Percentiles rank a stretch among this genome's conserved stretches.
phyloP scores from a whole-genome alignment of 2,888 invertebrate genomes.

The Lobophora halterata region DNA sequence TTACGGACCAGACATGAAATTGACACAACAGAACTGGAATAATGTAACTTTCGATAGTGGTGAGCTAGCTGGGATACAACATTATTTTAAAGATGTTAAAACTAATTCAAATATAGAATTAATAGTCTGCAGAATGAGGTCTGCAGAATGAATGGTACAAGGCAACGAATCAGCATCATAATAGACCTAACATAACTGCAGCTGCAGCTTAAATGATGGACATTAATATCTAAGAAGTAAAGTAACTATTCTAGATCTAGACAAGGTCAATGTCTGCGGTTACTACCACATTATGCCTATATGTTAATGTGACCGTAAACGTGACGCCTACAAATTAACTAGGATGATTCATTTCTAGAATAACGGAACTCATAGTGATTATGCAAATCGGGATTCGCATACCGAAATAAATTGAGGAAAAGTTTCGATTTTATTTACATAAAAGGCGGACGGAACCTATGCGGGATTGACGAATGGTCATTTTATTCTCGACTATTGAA shows the following conservation, averaged over 20 bases:
- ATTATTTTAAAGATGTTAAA: too few relatives aligned
- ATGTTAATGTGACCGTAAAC: constrained; percentile 39
- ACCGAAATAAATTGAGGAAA: constrained; percentile 8
- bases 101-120: too few relatives aligned
- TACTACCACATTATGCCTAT: constrained; percentile 39
- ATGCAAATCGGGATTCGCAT: constrained; percentile 26
- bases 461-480: background rate
- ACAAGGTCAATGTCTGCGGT: constrained; percentile 71
- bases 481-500: too few relatives aligned
- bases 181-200: too few relatives aligned
- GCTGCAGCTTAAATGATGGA: background rate
- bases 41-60: too few relatives aligned
- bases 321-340: constrained; percentile 22
- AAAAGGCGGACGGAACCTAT: background rate
- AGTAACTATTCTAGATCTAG: constrained; percentile 58
- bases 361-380: constrained; percentile 28
- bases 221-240: constrained; percentile 35
- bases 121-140: too few relatives aligned
- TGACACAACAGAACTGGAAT: too few relatives aligned
- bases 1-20: too few relatives aligned
- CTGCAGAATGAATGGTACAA: too few relatives aligned
- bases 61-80: too few relatives aligned
- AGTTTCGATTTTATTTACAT: constrained; percentile 8
- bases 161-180: too few relatives aligned
- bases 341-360: constrained; percentile 13